Conservation (phyloP, 2,113 vertebrate species). For the Bubo bubo region DNA sequence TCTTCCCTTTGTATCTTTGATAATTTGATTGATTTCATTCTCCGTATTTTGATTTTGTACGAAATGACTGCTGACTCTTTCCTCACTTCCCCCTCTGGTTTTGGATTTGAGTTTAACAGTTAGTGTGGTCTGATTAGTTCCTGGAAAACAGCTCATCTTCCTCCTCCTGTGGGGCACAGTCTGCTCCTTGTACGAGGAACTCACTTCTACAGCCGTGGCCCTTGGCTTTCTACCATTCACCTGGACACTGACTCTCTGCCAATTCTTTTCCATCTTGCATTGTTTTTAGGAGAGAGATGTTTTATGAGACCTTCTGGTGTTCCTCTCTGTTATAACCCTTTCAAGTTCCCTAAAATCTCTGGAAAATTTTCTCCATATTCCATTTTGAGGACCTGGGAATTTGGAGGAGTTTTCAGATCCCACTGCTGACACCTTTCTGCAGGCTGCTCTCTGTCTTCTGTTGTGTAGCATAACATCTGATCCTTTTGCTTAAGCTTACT, state of each 20-base stretch:
- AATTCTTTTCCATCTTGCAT: not conserved
- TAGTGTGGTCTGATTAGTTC: not conserved
- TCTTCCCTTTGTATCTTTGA: not conserved
- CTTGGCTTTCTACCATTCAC: not conserved
- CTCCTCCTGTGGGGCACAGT: not conserved
- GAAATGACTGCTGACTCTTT: not conserved
- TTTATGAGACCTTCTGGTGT: not conserved
- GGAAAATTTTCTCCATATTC: not conserved
- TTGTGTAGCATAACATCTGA: not conserved
- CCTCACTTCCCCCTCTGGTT: not conserved
- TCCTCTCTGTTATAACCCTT: not conserved
- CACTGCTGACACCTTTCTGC: not conserved
- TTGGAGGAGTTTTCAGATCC: not conserved
- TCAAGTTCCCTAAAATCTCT: not conserved
- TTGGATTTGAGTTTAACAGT: not conserved
- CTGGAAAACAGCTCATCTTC: not conserved
- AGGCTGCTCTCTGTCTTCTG: not conserved
- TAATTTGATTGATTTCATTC: not conserved
- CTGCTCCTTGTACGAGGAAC: not conserved
- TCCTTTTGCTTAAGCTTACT: not conserved
- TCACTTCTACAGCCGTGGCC: not conserved
- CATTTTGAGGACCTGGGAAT: not conserved
- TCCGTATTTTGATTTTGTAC: not conserved
- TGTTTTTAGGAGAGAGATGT: not conserved
- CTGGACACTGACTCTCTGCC: not conserved